Percentiles rank a stretch among this genome's conserved stretches.
Evolutionary conservation across 2,113 vertebrate species (phyloP).

Genomic region (Phaetusa simplex): DNA sequence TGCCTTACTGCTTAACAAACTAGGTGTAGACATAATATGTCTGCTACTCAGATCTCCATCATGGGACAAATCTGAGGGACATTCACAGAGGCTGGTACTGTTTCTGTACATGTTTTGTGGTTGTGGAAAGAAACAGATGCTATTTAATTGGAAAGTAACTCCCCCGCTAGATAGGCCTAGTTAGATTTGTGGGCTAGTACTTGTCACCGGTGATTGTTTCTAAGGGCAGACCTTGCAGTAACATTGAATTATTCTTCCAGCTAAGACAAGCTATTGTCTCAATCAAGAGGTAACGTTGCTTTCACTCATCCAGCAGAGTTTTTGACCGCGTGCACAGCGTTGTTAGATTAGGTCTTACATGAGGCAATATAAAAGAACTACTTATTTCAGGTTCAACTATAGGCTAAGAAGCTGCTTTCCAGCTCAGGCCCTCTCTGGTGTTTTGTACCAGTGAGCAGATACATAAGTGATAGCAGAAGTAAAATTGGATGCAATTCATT

Average conservation of each 20-base stretch:
- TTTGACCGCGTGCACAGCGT: background rate
- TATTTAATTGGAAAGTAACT: background rate
- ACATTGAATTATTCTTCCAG: background rate
- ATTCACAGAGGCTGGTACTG: background rate
- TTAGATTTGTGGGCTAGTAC: background rate
- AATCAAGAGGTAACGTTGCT: background rate
- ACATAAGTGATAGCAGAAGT: background rate
- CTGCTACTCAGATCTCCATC: background rate
- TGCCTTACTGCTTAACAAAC: background rate
- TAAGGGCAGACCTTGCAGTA: background rate
- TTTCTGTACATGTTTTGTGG: background rate
- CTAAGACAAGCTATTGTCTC: background rate
- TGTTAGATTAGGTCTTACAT: background rate
- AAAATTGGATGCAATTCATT: background rate
- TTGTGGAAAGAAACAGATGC: background rate
- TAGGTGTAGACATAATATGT: background rate
- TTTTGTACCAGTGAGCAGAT: background rate
- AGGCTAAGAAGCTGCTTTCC: background rate
- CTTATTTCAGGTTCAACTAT: background rate
- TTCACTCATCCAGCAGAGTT: background rate
- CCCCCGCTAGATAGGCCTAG: background rate
- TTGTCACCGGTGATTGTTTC: background rate
- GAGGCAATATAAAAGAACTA: background rate
- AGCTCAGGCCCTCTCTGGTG: background rate
- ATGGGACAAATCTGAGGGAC: background rate